phyloP scores from a whole-genome alignment of 2,113 vertebrate species.

The Leptobrachium leishanense region DNA sequence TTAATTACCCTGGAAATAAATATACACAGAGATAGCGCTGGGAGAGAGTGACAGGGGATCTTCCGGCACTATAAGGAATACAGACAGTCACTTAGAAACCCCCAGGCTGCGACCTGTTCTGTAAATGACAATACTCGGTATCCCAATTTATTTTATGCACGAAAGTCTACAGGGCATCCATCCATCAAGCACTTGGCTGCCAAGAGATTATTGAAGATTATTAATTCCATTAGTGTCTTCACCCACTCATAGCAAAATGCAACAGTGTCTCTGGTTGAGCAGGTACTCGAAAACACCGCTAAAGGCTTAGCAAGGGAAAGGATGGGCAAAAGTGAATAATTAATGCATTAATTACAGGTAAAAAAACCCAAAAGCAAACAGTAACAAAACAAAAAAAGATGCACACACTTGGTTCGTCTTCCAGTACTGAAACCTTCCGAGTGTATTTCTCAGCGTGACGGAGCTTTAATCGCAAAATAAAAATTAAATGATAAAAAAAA shows the following conservation, averaged over 20 bases:
- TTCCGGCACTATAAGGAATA: conserved; percentile 31
- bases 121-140: conserved; percentile 40
- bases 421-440: no score
- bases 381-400: no score
- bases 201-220: conserved; percentile 40
- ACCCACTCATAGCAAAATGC: background rate
- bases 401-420: no score
- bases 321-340: background rate
- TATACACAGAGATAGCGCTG: conserved; percentile 30
- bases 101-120: conserved; percentile 41
- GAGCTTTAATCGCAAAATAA: no score
- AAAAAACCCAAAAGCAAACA: background rate
- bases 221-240: conserved; percentile 38
- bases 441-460: no score
- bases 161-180: conserved; percentile 42
- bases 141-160: conserved; percentile 43
- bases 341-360: background rate
- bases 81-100: conserved; percentile 32
- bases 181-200: conserved; percentile 40
- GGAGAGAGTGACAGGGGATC: conserved; percentile 41
- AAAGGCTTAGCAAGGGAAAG: background rate
- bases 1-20: conserved; percentile 47
- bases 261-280: background rate
- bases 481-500: no score
- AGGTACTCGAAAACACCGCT: background rate